phyloP scores from a whole-genome alignment of 2,113 vertebrate genomes.

The Electrona antarctica region DNA sequence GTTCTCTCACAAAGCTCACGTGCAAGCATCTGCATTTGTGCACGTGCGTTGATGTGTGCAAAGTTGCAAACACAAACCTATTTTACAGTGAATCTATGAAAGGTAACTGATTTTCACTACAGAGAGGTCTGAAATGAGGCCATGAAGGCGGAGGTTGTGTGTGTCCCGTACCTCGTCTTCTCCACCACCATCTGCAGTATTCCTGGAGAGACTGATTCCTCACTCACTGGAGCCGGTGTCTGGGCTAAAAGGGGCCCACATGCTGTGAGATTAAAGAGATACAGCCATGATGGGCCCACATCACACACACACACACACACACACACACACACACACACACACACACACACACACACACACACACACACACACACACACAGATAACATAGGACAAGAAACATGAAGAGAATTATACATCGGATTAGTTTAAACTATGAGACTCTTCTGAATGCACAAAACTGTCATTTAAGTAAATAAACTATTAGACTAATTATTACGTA shows the following conservation, averaged over 20 bases:
- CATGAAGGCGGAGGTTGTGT: not conserved
- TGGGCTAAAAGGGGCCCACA: conserved; percentile 44
- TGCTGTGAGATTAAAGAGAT: conserved; percentile 38
- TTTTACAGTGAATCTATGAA: not conserved
- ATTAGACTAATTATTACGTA: conserved; percentile 15
- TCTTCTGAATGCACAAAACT: not conserved
- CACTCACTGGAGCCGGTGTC: not conserved
- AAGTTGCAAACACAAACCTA: conserved; percentile 17
- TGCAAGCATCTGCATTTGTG: not conserved
- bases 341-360: too few species aligned
- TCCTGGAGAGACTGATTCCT: conserved; percentile 33
- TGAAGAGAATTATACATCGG: not conserved
- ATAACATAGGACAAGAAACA: not conserved
- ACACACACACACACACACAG: not conserved
- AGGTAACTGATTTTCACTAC: conserved; percentile 2
- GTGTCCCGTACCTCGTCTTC: conserved; percentile 52
- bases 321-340: too few species aligned
- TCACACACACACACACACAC: not conserved
- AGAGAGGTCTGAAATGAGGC: not conserved
- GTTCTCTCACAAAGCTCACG: too few species aligned
- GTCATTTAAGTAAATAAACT: too few species aligned
- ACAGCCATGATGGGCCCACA: not conserved
- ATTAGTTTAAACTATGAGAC: not conserved
- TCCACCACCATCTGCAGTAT: conserved; percentile 47
- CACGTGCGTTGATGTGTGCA: not conserved